Base-by-base conservation (phyloP, 1,140 invertebrate species). In the Babylonia areolata region DNA sequence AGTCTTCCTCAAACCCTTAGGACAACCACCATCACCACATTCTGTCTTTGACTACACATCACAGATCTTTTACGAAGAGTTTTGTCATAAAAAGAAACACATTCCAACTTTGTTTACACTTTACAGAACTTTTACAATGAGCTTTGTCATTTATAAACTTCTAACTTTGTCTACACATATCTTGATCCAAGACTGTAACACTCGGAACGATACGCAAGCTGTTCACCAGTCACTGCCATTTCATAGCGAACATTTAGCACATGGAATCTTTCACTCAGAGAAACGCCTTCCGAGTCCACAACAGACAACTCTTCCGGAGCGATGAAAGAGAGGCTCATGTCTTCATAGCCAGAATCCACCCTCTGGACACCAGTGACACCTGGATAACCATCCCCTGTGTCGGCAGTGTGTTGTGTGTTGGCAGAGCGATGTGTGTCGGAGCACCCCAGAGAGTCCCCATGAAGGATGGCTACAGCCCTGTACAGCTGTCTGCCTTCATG, bases 251-350 rank as follows among this genome's bases (percentile, higher is more conserved):
- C 77, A 39, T 79, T 79, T 37, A 79, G 11, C 17, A 3, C 77
- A 5, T 37, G 77, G 42, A 79, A 79, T n/a, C 39, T 79, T 35
- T 79, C 77, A 3, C 77, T 37, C 6, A 79, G 77, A 28, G 77
- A 79, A 23, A 17, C 2, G 15, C 23, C 39, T 33, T 77, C 73
- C 15, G 77, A 39, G 37, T n/a, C 77, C 23, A 79, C 6, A 1
- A 39, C 77, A 5, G 77, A 79, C n/a, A 79, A 20, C 39, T 79
- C 77, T 17, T 79, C 77, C 23, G 77, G 77, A n/a, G 35, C 77
- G 20, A 79, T 46, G 77, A 79, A 79, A n/a, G 37, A 2, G 2
- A 79, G 15, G 39, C 20, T 23, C 15, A 20, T 3, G 35, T 79
- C 77, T 3, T 79, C 37, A 23, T 28, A 79, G 23, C 77, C 77